These are phyloP conservation scores for Garra rufa DNA, from an alignment of 2,113 vertebrate species.

Conservation along the genomic window DNA sequence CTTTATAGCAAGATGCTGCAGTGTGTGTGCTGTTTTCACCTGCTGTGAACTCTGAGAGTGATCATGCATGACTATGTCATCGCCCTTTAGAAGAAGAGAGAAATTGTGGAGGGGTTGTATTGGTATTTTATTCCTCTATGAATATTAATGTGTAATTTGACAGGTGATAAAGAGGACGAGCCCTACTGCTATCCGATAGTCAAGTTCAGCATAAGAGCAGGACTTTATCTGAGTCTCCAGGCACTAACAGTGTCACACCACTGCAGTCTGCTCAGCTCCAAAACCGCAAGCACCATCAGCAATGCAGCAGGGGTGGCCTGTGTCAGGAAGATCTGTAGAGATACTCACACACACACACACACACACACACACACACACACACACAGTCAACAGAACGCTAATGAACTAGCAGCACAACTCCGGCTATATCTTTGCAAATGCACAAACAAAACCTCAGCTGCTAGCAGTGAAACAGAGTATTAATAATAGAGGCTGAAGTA, in stretches of 20 bases:
- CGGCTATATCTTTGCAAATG: neutral
- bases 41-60: conserved; percentile 26
- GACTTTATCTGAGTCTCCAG: conserved; percentile 36
- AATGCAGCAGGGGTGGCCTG: conserved; percentile 42
- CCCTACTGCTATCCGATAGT: conserved; percentile 17
- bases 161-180: conserved; percentile 23
- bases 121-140: conserved; percentile 40
- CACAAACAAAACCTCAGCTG: neutral
- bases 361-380: too few species aligned
- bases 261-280: conserved; percentile 16
- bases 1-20: neutral
- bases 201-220: conserved; percentile 15
- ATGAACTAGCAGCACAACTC: conserved; percentile 23
- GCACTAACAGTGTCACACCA: conserved; percentile 19
- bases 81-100: conserved; percentile 7
- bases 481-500: conserved; percentile 7
- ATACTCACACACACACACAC: conserved; percentile 14
- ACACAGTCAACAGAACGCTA: conserved; percentile 17
- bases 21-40: neutral
- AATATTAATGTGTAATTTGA: conserved; percentile 50
- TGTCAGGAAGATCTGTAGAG: conserved; percentile 35
- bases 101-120: conserved; percentile 18
- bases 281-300: conserved; percentile 25
- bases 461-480: neutral
- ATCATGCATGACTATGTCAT: conserved; percentile 25